Evolutionary conservation across 2,797 vertebrate species (phyloP).

Genomic region (Oreortyx pictus): DNA sequence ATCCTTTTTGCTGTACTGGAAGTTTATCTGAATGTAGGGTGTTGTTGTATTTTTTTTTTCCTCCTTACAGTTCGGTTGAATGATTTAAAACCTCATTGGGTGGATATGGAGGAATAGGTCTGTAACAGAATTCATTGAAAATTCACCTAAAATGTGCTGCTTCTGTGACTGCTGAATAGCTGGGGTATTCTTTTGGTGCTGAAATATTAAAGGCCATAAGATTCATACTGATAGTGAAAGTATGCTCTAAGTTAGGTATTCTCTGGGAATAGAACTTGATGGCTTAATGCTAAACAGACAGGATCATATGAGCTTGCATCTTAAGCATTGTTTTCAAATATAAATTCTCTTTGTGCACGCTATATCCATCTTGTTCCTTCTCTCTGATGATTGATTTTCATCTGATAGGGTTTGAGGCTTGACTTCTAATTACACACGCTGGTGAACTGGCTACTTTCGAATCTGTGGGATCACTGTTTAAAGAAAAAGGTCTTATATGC

Average conservation of each 20-base stretch:
- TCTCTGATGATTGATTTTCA: background rate
- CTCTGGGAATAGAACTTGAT: background rate
- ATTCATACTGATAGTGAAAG: background rate
- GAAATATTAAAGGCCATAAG: background rate
- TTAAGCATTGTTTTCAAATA: background rate
- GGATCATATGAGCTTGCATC: background rate
- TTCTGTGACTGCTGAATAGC: background rate
- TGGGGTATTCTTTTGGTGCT: background rate
- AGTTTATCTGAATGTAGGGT: background rate
- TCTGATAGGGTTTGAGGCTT: background rate
- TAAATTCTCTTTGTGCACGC: background rate
- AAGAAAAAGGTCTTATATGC: background rate
- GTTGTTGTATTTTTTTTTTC: background rate
- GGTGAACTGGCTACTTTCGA: background rate
- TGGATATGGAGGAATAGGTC: background rate
- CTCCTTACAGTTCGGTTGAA: background rate
- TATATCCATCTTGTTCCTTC: fast-evolving
- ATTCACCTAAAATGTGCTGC: background rate
- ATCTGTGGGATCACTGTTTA: background rate
- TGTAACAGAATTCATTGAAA: background rate
- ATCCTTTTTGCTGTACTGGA: background rate
- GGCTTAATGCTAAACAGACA: background rate
- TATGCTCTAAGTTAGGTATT: background rate
- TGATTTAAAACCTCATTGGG: background rate
- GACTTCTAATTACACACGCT: background rate